Percentiles rank a stretch among this genome's conserved stretches.
phyloP scores from a whole-genome alignment of 2,888 invertebrate genomes.

The Helicoverpa assulta region DNA sequence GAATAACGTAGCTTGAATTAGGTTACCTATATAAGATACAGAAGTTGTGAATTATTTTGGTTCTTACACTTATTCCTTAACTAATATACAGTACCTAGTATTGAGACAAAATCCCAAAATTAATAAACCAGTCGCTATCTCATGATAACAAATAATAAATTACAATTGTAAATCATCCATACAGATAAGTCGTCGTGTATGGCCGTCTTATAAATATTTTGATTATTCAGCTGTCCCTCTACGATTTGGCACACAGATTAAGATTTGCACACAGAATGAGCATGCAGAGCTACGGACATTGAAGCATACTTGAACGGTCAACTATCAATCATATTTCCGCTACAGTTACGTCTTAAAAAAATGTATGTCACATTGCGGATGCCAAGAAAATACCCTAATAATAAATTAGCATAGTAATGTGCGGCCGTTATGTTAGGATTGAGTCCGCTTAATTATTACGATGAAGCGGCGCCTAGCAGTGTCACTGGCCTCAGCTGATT shows the following conservation, averaged over 20 bases:
- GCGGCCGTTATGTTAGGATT: slow-evolving; percentile 87
- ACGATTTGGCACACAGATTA: slow-evolving; percentile 73
- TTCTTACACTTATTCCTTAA: background rate
- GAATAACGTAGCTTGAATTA: slow-evolving; percentile 19
- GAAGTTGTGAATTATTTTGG: background rate
- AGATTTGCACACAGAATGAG: slow-evolving; percentile 69
- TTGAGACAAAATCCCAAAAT: slow-evolving; percentile 3
- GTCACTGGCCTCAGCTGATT: slow-evolving; percentile 82
- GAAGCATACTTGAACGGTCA: slow-evolving; percentile 82
- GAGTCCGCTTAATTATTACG: slow-evolving; percentile 86
- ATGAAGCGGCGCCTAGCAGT: slow-evolving; percentile 80
- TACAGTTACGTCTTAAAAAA: slow-evolving; percentile 88
- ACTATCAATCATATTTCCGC: slow-evolving; percentile 89
- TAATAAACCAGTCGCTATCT: slow-evolving; percentile 30
- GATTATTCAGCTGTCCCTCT: slow-evolving; percentile 65
- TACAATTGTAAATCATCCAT: slow-evolving; percentile 34
- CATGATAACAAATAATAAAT: slow-evolving; percentile 30
- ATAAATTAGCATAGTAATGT: slow-evolving; percentile 90
- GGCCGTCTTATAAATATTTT: slow-evolving; percentile 62
- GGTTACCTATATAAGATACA: slow-evolving; percentile 33
- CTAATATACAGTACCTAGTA: too few species aligned
- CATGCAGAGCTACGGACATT: slow-evolving; percentile 69
- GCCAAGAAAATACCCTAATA: slow-evolving; percentile 88
- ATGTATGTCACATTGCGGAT: slow-evolving; percentile 89
- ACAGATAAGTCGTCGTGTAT: slow-evolving; percentile 38